phyloP scores from a whole-genome alignment of 2,797 vertebrate species.

The Erithacus rubecula region DNA sequence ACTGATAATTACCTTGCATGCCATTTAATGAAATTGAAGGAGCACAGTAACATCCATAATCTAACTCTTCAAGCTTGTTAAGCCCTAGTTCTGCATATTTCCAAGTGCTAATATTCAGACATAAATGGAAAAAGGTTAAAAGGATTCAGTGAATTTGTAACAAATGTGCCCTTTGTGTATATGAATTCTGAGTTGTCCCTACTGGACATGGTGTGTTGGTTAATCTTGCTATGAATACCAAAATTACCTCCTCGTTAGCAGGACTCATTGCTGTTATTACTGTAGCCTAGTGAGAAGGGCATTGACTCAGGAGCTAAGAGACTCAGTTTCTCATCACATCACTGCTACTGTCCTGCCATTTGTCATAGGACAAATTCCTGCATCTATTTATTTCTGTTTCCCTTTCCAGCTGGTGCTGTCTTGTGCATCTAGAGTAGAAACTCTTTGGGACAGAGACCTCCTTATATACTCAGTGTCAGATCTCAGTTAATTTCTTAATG shows the following conservation, averaged over 20 bases:
- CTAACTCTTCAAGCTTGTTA: constrained; percentile 37
- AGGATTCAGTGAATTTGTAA: constrained; percentile 50
- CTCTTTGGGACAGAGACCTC: neutral
- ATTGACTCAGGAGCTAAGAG: neutral
- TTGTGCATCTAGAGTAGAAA: neutral
- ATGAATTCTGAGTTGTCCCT: constrained; percentile 31
- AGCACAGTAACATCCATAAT: constrained; percentile 24
- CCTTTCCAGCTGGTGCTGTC: neutral
- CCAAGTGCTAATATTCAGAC: constrained; percentile 35
- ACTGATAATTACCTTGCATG: constrained; percentile 21
- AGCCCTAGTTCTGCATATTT: neutral
- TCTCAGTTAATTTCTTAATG: neutral
- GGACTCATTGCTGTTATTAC: constrained; percentile 12
- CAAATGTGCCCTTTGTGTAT: constrained; percentile 49
- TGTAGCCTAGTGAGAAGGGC: constrained; percentile 9
- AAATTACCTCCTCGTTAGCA: constrained; percentile 39
- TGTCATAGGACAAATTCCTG: neutral
- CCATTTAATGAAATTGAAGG: constrained; percentile 30
- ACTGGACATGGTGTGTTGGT: neutral
- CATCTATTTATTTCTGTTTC: neutral
- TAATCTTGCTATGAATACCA: constrained; percentile 59
- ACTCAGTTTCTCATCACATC: neutral
- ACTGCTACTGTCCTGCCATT: neutral
- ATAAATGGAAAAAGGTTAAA: constrained; percentile 67
- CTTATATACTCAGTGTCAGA: neutral